Conservation (phyloP, 1,140 invertebrate species). For the Antheraea mylitta region DNA sequence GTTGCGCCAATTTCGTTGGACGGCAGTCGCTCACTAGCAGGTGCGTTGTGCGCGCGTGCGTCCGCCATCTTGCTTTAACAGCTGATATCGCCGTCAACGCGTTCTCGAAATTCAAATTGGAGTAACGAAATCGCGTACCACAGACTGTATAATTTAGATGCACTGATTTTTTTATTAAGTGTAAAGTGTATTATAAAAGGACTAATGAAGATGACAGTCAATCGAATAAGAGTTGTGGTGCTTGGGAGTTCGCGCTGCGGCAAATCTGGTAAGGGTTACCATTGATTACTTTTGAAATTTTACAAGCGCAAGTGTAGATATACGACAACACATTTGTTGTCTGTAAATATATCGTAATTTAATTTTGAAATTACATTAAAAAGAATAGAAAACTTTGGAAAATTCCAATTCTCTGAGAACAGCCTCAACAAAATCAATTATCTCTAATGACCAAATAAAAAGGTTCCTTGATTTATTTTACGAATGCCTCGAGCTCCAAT, state of each 20-base stretch:
- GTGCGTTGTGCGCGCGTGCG: constrained; percentile 69
- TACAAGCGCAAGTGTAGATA: neutral
- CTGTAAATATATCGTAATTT: neutral
- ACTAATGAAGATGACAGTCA: constrained; percentile 78
- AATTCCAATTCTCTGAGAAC: constrained; percentile 10
- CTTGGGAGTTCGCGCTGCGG: constrained; percentile 84
- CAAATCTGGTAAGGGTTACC: constrained; percentile 79
- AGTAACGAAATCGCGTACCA: constrained; percentile 27
- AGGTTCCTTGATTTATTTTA: constrained; percentile 48
- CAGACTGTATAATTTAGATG: constrained; percentile 32
- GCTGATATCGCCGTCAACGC: constrained; percentile 55
- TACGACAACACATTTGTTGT: too few relatives aligned
- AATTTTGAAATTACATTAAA: neutral
- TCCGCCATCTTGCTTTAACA: constrained; percentile 50
- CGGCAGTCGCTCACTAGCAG: constrained; percentile 70
- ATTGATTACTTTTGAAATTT: neutral
- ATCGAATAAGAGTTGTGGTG: constrained; percentile 85
- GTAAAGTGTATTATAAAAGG: constrained; percentile 45
- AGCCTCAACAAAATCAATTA: constrained; percentile 57
- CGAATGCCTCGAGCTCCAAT: constrained; percentile 33
- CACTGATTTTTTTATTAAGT: constrained; percentile 42
- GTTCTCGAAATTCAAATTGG: constrained; percentile 33
- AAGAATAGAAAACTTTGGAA: constrained; percentile 20
- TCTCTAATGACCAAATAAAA: constrained; percentile 48
- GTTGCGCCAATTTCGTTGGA: constrained; percentile 64